Base-by-base conservation (phyloP, 2,888 invertebrate genomes). In the Papilio elwesi region DNA sequence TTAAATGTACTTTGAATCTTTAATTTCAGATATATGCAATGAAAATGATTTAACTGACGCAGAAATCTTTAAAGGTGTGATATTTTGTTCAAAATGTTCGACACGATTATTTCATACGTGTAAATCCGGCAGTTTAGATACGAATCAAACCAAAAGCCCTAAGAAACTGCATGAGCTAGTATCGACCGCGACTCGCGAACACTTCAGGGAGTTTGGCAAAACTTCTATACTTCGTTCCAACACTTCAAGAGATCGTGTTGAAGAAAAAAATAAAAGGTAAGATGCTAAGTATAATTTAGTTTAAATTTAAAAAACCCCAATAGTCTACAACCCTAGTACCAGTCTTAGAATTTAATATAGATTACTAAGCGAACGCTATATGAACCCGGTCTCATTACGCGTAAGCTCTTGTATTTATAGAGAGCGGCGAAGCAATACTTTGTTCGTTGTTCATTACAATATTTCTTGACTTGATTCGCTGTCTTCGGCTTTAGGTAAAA, bases 61-160 rank as follows among this genome's bases (percentile, higher is more conserved):
- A 0, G 91, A 92, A 64, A 79, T 89, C 3, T 92, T 92, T 78
- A 85, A 86, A 76, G 92, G 92, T 0, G 89, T 90, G 0, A 89
- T 92, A 76, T 91, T 92, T 78, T 92, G 92, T 76, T 81, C 77
- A 6, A 81, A 83, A 7, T 92, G 92, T 68, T 86, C 90, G 0
- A 82, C 88, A 64, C 82, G 91, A 11, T 92, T 92, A 13, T 92
- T 92, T 79, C 86, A 87, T 74, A 87, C 88, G 0, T 87, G 90
- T 66, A 62, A 48, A 15, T 16, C 49, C 10, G 26, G 51, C 13
- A 53, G 15, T 12, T 36, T 4, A 10, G 62, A 43, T 13, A 68
- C 65, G 15, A 63, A 55, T 48, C 53, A 53, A 55, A 49, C 53
- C 12, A 53, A 15, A 55, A 57, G 15, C 0, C 8, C 15, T 9